Conservation (phyloP, 30 jellyfish, hydroid and myxozoan species). For the Aurelia sp. region DNA sequence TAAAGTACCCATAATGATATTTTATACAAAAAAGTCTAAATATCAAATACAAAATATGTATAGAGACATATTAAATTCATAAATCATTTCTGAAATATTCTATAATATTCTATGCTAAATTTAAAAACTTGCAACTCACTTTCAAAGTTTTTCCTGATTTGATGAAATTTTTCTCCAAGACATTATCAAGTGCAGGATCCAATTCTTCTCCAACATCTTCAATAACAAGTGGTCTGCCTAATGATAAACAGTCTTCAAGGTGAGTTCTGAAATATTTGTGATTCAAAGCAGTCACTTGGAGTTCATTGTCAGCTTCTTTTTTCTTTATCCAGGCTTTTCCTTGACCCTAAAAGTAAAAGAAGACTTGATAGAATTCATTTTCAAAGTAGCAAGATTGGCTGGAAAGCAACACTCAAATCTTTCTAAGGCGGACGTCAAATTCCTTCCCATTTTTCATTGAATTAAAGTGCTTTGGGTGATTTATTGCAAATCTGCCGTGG, state of each 20-base stretch:
- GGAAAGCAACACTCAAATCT: no score
- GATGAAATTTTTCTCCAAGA: slow-evolving; percentile 90
- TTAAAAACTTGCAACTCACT: slow-evolving; percentile 13
- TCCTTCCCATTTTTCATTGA: no score
- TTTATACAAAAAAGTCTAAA: no score
- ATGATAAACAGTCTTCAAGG: slow-evolving; percentile 89
- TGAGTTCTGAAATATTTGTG: slow-evolving; percentile 97
- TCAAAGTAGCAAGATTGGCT: no score
- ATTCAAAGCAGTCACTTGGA: slow-evolving; percentile 86
- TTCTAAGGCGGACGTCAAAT: no score
- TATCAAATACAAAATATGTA: no score
- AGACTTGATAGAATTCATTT: neutral
- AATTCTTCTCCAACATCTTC: slow-evolving; percentile 96
- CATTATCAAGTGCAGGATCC: slow-evolving; percentile 98
- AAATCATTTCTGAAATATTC: slow-evolving; percentile 79
- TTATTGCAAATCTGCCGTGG: no score
- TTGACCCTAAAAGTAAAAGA: slow-evolving; percentile 71
- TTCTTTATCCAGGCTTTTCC: slow-evolving; percentile 91
- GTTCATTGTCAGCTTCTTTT: slow-evolving; percentile 75
- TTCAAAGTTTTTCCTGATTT: slow-evolving; percentile 91
- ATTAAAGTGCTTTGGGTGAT: no score
- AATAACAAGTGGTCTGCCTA: slow-evolving; percentile 92
- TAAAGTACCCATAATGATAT: no score
- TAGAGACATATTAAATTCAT: no score
- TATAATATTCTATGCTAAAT: no score